These are phyloP conservation scores for Pelobates cultripes DNA, from an alignment of 2,797 vertebrate genomes.

Conservation along the genomic window DNA sequence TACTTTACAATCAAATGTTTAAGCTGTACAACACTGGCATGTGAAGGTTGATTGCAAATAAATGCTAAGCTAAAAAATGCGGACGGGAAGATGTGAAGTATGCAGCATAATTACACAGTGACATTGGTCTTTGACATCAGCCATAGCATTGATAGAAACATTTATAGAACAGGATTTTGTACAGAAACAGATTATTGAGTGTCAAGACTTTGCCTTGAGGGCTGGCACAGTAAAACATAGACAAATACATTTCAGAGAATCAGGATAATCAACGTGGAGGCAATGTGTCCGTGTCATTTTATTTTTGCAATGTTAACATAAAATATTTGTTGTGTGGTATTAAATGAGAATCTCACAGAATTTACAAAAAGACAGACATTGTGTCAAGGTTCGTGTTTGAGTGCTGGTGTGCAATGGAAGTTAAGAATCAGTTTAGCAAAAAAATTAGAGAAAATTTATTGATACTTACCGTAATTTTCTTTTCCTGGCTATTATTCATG, in stretches of 20 bases:
- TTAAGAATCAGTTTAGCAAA: no score
- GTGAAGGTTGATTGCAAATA: constrained; percentile 29
- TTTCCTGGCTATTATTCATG: no score
- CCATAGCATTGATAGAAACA: constrained; percentile 29
- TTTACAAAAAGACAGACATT: no score
- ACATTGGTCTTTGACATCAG: constrained; percentile 29
- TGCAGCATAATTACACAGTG: constrained; percentile 26
- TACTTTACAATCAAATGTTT: constrained; percentile 16
- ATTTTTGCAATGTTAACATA: neutral
- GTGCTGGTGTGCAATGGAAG: no score
- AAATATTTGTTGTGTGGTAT: no score
- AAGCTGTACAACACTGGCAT: neutral
- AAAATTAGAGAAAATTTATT: no score
- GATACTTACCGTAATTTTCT: no score
- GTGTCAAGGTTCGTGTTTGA: no score
- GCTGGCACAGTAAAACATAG: neutral
- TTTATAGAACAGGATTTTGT: constrained; percentile 16
- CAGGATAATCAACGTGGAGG: neutral
- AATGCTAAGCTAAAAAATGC: constrained; percentile 2
- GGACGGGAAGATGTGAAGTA: constrained; percentile 14
- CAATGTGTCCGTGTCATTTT: neutral
- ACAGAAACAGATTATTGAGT: constrained; percentile 14
- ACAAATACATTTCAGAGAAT: neutral
- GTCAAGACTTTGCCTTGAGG: constrained; percentile 8
- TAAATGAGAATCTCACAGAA: no score